Conservation (phyloP, 2,113 vertebrate species). For the Tyrannus savana region DNA sequence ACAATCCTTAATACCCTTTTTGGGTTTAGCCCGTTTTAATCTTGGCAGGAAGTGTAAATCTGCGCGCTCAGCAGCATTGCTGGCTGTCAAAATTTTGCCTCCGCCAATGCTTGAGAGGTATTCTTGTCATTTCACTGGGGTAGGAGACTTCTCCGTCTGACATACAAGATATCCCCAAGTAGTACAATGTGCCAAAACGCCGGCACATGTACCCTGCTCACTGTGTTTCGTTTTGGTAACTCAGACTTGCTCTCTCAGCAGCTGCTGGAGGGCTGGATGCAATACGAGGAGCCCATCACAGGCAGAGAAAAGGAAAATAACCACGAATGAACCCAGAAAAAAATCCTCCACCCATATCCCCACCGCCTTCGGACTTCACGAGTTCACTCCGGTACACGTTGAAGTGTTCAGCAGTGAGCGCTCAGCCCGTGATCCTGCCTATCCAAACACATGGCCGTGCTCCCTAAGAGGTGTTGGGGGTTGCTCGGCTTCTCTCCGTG, state of each 20-base stretch:
- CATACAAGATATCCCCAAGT: conserved; percentile 60
- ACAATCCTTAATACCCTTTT: conserved; percentile 77
- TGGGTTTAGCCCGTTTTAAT: conserved; percentile 78
- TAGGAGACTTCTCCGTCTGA: conserved; percentile 72
- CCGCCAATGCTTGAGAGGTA: conserved; percentile 74
- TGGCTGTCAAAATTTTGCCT: conserved; percentile 78
- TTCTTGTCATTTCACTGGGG: conserved; percentile 72
- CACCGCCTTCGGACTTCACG: accelerated
- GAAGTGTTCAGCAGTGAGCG: neutral
- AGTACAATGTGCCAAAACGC: conserved; percentile 55
- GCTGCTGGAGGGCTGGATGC: neutral
- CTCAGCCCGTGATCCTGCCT: neutral
- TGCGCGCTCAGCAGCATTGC: conserved; percentile 73
- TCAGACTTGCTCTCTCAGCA: neutral
- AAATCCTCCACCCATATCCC: neutral
- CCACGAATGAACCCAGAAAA: neutral
- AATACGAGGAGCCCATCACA: neutral
- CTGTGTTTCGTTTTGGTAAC: conserved; percentile 44
- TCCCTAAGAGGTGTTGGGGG: conserved; percentile 48
- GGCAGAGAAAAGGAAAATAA: neutral
- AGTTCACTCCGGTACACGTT: neutral
- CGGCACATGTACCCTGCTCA: conserved; percentile 3
- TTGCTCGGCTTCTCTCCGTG: neutral
- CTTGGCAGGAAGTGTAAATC: conserved; percentile 79
- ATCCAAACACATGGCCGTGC: conserved; percentile 11